A percentile compares a stretch with the other conserved stretches of the same genome.
Conservation (phyloP, 2,113 vertebrate genomes). For the Gadus chalcogrammus region DNA sequence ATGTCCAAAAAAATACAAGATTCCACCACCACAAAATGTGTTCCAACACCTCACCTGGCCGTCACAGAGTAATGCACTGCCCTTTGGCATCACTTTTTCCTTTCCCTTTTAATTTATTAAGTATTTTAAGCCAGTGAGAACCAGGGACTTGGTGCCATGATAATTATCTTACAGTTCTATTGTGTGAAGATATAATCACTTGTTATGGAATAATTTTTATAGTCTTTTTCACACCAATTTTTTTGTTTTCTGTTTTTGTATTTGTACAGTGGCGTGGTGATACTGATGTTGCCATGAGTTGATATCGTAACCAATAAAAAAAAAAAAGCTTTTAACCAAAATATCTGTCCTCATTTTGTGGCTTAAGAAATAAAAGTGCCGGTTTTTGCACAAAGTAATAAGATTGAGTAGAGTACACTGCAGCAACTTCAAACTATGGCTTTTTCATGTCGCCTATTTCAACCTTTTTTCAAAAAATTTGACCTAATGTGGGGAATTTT, state of each 20-base stretch:
- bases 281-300: conserved; percentile 89
- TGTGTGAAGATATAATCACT: conserved; percentile 83
- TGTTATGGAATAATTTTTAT: conserved; percentile 85
- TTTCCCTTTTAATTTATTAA: conserved; percentile 40
- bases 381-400: too few relatives aligned
- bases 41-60: conserved; percentile 31
- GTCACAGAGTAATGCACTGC: conserved; percentile 73
- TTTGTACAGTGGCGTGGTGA: conserved; percentile 96
- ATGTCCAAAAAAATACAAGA: neutral
- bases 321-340: conserved; percentile 87
- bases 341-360: conserved; percentile 6
- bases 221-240: conserved; percentile 80
- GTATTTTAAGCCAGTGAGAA: conserved; percentile 78
- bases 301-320: conserved; percentile 95
- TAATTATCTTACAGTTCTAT: conserved; percentile 82
- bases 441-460: too few relatives aligned
- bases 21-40: conserved; percentile 11
- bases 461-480: too few relatives aligned
- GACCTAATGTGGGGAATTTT: too few relatives aligned
- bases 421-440: too few relatives aligned
- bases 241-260: conserved; percentile 81
- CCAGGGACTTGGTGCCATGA: conserved; percentile 82
- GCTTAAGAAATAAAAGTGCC: too few relatives aligned
- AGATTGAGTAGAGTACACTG: too few relatives aligned
- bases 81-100: conserved; percentile 70